Evolutionary conservation across 2,113 vertebrate species (phyloP).

Genomic region (Calonectris borealis): DNA sequence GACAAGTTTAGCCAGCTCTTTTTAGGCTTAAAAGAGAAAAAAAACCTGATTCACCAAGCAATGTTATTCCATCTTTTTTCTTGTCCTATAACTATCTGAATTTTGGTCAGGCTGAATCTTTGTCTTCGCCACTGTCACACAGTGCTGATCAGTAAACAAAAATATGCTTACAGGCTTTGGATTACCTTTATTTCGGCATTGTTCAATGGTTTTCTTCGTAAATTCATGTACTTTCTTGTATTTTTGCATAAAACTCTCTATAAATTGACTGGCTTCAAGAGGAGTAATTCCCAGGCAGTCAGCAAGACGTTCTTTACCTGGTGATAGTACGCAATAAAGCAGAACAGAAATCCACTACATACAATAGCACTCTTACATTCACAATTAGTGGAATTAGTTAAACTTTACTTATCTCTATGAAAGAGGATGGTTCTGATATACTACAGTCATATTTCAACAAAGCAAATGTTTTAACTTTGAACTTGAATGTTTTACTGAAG

Average conservation of each 20-base stretch:
- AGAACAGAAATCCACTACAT: background rate
- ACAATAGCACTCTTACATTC: background rate
- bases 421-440: background rate
- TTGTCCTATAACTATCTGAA: background rate
- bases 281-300: conserved; percentile 81
- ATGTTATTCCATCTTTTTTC: background rate
- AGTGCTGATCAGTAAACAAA: background rate
- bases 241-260: conserved; percentile 87
- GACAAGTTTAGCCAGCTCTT: background rate
- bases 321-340: background rate
- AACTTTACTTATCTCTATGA: background rate
- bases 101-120: background rate
- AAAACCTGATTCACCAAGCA: background rate
- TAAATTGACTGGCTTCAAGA: conserved; percentile 82
- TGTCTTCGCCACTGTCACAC: background rate
- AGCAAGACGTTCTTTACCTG: conserved; percentile 87
- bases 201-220: conserved; percentile 80
- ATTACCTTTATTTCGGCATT: conserved; percentile 82
- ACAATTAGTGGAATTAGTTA: background rate
- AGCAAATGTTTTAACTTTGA: background rate
- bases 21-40: background rate
- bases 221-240: conserved; percentile 87
- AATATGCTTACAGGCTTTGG: background rate
- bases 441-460: background rate
- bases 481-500: background rate